Evolutionary conservation across 1,140 invertebrate species (phyloP).

Genomic region (Drosophila leontia): DNA sequence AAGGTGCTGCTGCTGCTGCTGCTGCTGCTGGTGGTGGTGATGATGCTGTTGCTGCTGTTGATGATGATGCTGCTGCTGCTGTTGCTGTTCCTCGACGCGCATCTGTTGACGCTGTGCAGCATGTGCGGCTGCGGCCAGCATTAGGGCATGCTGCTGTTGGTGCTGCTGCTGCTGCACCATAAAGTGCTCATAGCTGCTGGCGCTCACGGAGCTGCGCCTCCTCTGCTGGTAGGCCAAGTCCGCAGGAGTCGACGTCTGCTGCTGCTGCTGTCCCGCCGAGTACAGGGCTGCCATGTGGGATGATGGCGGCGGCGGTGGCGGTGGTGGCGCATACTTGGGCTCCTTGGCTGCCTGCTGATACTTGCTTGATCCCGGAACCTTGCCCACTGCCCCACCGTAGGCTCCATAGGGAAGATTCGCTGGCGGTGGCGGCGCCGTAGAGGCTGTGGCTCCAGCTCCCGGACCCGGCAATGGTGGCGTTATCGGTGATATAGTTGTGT

Average conservation of each 20-base stretch:
- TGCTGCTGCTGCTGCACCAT: conserved; percentile 74
- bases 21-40: conserved; percentile 32
- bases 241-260: conserved; percentile 16
- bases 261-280: conserved; percentile 27
- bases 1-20: conserved; percentile 36
- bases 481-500: conserved; percentile 84
- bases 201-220: conserved; percentile 67
- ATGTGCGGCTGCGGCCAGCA: conserved; percentile 67
- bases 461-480: conserved; percentile 73
- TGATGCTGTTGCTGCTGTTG: conserved; percentile 31
- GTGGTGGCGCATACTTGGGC: conserved; percentile 60
- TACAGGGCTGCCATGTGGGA: conserved; percentile 65
- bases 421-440: conserved; percentile 78
- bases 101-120: conserved; percentile 60
- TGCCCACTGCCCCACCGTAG: conserved; percentile 33
- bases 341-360: conserved; percentile 56
- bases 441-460: conserved; percentile 74
- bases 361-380: conserved; percentile 27
- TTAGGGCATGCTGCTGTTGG: conserved; percentile 72
- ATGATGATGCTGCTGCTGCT: conserved; percentile 46
- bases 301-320: conserved; percentile 69
- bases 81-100: conserved; percentile 48
- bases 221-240: conserved; percentile 73
- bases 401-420: conserved; percentile 70
- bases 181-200: conserved; percentile 77